Conservation (phyloP, 1,140 invertebrate species). For the Zaprionus davidi region DNA sequence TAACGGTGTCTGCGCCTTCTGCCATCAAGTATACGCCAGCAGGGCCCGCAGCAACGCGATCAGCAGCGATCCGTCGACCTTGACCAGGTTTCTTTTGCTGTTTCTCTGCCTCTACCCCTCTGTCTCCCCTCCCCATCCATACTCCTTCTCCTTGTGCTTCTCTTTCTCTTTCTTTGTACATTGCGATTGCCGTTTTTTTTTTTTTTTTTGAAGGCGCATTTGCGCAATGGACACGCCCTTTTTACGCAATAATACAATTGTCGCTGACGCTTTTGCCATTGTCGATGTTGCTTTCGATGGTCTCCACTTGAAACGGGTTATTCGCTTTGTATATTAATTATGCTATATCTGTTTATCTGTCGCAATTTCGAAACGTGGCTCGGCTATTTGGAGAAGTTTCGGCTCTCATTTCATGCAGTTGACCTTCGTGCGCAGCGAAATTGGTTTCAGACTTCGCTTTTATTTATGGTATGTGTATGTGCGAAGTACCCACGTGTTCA, state of each 20-base stretch:
- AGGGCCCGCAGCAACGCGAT: conserved; percentile 8
- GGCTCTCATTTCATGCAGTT: conserved; percentile 53
- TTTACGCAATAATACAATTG: conserved; percentile 74
- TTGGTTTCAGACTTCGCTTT: conserved; percentile 37
- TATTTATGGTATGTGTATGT: background rate
- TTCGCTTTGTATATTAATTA: conserved; percentile 71
- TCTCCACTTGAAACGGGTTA: conserved; percentile 63
- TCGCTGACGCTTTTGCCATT: conserved; percentile 21
- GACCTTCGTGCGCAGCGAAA: conserved; percentile 68
- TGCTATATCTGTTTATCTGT: conserved; percentile 65
- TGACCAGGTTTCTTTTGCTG: conserved; percentile 59
- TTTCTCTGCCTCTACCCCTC: background rate
- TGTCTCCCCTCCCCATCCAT: background rate
- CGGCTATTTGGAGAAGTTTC: conserved; percentile 59
- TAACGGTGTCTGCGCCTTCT: conserved; percentile 36
- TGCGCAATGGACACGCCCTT: conserved; percentile 71
- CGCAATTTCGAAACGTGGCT: conserved; percentile 62
- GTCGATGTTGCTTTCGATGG: background rate
- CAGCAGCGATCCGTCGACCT: conserved; percentile 49
- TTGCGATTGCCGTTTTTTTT: conserved; percentile 12
- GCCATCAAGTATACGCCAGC: conserved; percentile 56
- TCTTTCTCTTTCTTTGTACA: conserved; percentile 13
- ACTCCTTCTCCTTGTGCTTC: background rate
- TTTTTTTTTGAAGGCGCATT: conserved; percentile 41
- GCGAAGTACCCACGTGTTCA: background rate